Base-by-base conservation (phyloP, 35 echinoderm and acorn worm genomes). In the Chiridota heheva region DNA sequence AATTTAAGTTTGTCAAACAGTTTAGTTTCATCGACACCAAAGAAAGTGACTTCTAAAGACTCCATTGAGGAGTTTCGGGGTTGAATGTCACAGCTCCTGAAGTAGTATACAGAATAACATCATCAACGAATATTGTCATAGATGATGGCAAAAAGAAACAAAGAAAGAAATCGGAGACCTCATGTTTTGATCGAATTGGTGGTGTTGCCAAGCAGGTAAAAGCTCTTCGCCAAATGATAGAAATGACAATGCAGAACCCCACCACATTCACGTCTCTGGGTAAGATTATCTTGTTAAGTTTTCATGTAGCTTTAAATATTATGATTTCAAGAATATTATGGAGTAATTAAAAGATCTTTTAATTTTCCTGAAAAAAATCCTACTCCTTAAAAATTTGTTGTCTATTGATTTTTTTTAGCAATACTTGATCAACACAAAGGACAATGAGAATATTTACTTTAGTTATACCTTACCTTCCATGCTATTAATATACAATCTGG, bases 161-260 rank as follows among this genome's bases (percentile, higher is more conserved):
- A 43, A 71, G 60, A 2, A 20, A 28, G 27, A 42, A 64, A 41
- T 6, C 59, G 61, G 2, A 60, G 41, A 81, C 30, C 35, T 75
- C 89, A 57, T 85, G 86, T 5, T 97, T 85, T 75, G 88, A 87
- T 64, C 86, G 66, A 43, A 97, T 97, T 31, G 93, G 93, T 49
- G 93, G 93, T 8, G 75, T 97, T 61, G 58, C 63, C 7, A 82
- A 85, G 40, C 93, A 97, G 58, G 55, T 97, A 51, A 90, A 91
- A 42, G 42, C 65, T 29, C 71, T 97, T 31, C 75, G 84, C 40
- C 88, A 91, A 61, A 84, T 84, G 70, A 43, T 97, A 22, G 84
- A 88, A 73, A 44, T 88, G 42, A 88, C 93, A 12, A 72, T 97
- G 40, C 91, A 78, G 63, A 97, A 84, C 36, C 93, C 93, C 44